These are phyloP conservation scores for Sebastes nivosus DNA, from an alignment of 2,797 vertebrate species.

Conservation along the genomic window DNA sequence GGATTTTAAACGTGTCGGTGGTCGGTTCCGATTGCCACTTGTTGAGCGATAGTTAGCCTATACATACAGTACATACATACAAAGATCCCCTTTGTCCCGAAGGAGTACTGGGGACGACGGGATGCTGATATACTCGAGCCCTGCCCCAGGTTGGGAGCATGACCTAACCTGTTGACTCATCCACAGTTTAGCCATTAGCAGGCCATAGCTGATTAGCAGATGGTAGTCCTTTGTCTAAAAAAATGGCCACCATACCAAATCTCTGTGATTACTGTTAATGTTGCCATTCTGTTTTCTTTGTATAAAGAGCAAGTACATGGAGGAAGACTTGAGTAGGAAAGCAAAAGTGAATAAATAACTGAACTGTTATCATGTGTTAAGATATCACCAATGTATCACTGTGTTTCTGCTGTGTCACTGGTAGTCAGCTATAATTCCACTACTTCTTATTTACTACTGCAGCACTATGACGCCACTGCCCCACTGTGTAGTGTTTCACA, in stretches of 20 bases:
- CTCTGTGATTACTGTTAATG: neutral
- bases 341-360: neutral
- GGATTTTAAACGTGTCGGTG: no score
- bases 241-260: neutral
- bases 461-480: neutral
- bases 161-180: neutral
- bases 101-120: no score
- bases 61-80: no score
- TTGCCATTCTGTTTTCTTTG: neutral
- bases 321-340: neutral
- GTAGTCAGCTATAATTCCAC: no score
- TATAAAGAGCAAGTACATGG: neutral
- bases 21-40: no score
- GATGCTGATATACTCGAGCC: no score
- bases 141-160: neutral
- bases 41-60: no score
- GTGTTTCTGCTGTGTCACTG: neutral
- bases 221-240: neutral
- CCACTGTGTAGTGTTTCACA: constrained; percentile 7
- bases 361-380: no score
- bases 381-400: neutral
- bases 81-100: no score
- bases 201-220: neutral
- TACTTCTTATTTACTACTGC: neutral
- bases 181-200: neutral